These are phyloP conservation scores for Apis florea DNA, from an alignment of 1,140 invertebrate genomes.

Conservation along the genomic window DNA sequence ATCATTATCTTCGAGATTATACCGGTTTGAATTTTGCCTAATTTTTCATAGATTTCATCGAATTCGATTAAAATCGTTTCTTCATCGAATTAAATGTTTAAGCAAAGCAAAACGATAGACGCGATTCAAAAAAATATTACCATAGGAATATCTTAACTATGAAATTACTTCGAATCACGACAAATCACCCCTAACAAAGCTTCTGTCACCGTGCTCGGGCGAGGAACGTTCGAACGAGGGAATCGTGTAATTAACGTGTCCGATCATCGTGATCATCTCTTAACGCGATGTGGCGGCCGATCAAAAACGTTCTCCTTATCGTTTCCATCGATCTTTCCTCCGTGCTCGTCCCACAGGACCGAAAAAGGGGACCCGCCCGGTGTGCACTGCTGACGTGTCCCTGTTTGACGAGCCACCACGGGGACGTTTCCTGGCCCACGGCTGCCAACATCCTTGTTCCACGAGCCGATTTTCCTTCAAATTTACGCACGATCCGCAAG, in stretches of 20 bases:
- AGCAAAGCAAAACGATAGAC: too few species aligned
- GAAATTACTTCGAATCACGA: not conserved
- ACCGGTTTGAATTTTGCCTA: too few species aligned
- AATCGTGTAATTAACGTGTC: conserved; percentile 60
- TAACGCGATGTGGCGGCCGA: conserved; percentile 67
- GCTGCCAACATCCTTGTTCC: conserved; percentile 56
- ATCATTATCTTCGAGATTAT: too few species aligned
- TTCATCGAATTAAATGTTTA: too few species aligned
- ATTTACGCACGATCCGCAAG: conserved; percentile 3
- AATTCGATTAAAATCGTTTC: too few species aligned
- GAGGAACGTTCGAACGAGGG: not conserved
- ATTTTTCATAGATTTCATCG: too few species aligned
- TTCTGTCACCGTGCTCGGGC: not conserved
- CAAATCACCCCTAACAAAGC: conserved; percentile 29
- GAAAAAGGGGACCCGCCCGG: conserved; percentile 53
- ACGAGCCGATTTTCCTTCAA: conserved; percentile 9
- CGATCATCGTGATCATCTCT: conserved; percentile 52
- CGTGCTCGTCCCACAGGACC: conserved; percentile 68
- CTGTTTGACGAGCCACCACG: conserved; percentile 67
- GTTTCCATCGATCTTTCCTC: conserved; percentile 72
- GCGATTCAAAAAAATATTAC: too few species aligned
- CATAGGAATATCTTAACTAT: too few species aligned
- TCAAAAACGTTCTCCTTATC: conserved; percentile 74
- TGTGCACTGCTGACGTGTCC: conserved; percentile 68
- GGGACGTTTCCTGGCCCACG: conserved; percentile 58